phyloP scores from a whole-genome alignment of 2,113 vertebrate genomes.

The Sporophila hypoxantha region DNA sequence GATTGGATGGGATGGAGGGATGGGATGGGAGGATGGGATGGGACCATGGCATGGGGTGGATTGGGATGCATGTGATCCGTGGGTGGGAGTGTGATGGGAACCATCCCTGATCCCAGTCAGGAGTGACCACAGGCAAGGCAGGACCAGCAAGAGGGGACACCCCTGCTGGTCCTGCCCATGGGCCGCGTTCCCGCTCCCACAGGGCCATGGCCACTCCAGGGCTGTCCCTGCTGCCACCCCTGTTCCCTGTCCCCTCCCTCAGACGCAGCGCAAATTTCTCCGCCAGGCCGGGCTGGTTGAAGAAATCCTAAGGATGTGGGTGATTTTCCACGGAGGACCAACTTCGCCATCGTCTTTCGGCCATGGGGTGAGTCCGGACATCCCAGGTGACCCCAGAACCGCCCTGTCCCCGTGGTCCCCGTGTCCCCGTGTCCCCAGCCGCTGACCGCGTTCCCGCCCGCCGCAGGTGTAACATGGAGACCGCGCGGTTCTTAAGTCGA shows the following conservation, averaged over 20 bases:
- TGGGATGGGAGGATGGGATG: too few species aligned
- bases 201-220: fast-evolving
- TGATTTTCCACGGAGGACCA: constrained; percentile 73
- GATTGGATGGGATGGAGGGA: too few species aligned
- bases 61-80: too few species aligned
- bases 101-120: not conserved
- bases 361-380: constrained; percentile 67
- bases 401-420: not conserved
- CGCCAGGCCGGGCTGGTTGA: constrained; percentile 76
- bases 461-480: constrained; percentile 80
- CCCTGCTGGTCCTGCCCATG: fast-evolving
- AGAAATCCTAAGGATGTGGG: constrained; percentile 73
- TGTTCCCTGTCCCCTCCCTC: not conserved
- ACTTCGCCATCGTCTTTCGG: constrained; percentile 79
- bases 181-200: fast-evolving
- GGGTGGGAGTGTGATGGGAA: too few species aligned
- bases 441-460: fast-evolving
- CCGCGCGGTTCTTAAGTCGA: constrained; percentile 76
- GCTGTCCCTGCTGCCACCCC: not conserved
- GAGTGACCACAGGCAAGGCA: not conserved
- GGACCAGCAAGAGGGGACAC: not conserved
- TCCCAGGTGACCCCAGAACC: not conserved
- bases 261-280: constrained; percentile 80
- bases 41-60: too few species aligned
- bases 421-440: not conserved